These are phyloP conservation scores for Liasis olivaceus DNA, from an alignment of 2,797 vertebrate genomes.

Conservation along the genomic window DNA sequence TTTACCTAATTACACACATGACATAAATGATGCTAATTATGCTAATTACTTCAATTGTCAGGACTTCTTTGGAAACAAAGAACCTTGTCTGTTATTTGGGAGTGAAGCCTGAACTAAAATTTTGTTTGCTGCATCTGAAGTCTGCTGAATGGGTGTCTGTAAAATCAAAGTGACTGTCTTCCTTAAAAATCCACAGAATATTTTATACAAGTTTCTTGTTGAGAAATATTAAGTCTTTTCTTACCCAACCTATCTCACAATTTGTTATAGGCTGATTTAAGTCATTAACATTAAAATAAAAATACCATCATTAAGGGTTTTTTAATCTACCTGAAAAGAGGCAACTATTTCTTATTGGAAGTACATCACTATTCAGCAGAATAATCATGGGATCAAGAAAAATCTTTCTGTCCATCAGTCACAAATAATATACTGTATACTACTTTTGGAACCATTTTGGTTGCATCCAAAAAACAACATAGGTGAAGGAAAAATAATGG, in stretches of 20 bases:
- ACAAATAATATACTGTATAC: not conserved
- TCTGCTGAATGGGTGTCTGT: not conserved
- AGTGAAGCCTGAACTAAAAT: not conserved
- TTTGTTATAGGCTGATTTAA: not conserved
- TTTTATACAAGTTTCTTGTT: not conserved
- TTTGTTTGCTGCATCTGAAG: not conserved
- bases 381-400: constrained; percentile 1
- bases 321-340: constrained; percentile 5
- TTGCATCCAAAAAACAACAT: not conserved
- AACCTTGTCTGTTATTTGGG: not conserved
- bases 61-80: not conserved
- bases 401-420: not conserved
- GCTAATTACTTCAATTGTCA: not conserved
- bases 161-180: not conserved
- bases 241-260: not conserved
- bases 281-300: not conserved
- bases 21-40: not conserved
- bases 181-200: not conserved
- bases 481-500: not conserved
- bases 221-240: not conserved
- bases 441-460: not conserved
- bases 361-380: constrained; percentile 2
- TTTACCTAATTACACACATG: not conserved
- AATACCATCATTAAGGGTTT: not conserved
- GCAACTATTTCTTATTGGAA: not conserved